Base-by-base conservation (phyloP, 53 echinoderm and acorn worm genomes). In the Arbacia lixula region DNA sequence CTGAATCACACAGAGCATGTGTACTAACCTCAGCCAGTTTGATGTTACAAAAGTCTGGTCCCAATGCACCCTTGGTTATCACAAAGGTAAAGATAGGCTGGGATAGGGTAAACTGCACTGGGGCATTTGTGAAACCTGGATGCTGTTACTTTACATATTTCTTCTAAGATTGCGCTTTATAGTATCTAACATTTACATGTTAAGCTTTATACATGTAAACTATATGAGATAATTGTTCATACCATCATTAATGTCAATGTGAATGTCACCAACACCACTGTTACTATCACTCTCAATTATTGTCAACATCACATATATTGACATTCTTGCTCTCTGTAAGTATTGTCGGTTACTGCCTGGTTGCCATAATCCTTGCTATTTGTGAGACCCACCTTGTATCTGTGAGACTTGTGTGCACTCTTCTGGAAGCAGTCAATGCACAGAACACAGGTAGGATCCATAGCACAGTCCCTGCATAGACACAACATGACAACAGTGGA, bases 391-490 rank as follows among this genome's bases (percentile, higher is more conserved):
- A 96, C 96, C 89, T 93, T 89, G 63, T 96, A 96, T 87, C 93
- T 84, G 57, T 96, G 96, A 32, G 85, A 72, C 51, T 87, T 93
- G 40, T 96, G 96, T 22, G 85, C 83, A 83, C 96, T 96, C 55
- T 91, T 89, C 74, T 96, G 96, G 71, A 96, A 96, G 58, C 96
- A 96, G 52, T 93, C 91, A 19, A 96, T 93, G 63, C 96, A 96
- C 22, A 96, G 89, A 11, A 93, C 93, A 83, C 96, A 96, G 20
- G 96, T 96, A 82, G 96, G 96, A 79, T 96, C 96, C 93, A 96
- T 79, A 24, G 96, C 96, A 90, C 96, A 96, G 63, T 96, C 96
- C 85, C 96, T 96, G 76, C 11, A 2, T 10, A 17, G 28, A 71
- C 29, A 6, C 10, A 60, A 60, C 56, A 56, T 6, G 24, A 60